These are phyloP conservation scores for Tinamus guttatus DNA, from an alignment of 2,113 vertebrate genomes.

Conservation along the genomic window DNA sequence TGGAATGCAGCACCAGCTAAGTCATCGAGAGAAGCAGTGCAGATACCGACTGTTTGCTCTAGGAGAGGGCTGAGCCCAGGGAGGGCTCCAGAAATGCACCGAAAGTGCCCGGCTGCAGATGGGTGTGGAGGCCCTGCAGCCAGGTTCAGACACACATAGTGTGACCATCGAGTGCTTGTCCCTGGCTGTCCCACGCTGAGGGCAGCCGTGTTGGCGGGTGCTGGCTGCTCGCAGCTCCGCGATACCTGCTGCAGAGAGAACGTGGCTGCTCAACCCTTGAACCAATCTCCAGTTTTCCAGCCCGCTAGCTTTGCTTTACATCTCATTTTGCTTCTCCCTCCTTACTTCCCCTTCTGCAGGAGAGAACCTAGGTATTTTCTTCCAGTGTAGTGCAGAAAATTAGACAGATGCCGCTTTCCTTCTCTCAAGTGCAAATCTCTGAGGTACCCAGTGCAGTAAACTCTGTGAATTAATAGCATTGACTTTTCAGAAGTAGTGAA, in stretches of 20 bases:
- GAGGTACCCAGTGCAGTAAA: neutral
- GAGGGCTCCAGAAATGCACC: accelerated
- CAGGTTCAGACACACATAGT: accelerated
- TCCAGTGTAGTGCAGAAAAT: neutral
- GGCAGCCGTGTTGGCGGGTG: accelerated
- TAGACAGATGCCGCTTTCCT: neutral
- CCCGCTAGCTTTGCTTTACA: neutral
- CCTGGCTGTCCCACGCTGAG: neutral
- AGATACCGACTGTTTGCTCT: neutral
- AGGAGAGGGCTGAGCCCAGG: neutral
- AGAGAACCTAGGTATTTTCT: neutral
- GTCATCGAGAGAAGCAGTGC: neutral
- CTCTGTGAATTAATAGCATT: neutral
- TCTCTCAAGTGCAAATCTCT: neutral
- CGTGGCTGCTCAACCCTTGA: neutral
- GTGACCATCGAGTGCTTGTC: neutral
- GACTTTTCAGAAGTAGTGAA: neutral
- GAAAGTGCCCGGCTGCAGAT: neutral
- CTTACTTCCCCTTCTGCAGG: neutral
- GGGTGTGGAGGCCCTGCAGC: accelerated
- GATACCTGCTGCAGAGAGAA: neutral
- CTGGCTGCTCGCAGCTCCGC: neutral
- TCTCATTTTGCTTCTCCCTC: neutral
- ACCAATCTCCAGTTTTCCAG: neutral
- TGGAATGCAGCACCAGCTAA: neutral